phyloP scores from a whole-genome alignment of 2,888 invertebrate genomes.

The Coremacera marginata region DNA sequence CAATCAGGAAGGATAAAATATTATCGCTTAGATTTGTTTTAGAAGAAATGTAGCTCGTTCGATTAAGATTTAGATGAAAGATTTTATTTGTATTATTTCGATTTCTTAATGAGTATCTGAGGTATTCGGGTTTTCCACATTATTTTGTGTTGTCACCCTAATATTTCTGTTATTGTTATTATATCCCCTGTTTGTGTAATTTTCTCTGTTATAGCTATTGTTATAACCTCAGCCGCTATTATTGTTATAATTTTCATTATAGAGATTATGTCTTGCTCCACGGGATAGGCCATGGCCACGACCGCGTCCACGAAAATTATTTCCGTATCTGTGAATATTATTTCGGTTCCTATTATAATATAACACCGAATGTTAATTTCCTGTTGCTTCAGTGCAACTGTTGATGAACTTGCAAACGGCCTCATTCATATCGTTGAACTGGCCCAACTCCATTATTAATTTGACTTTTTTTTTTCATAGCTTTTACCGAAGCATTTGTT shows the following conservation, averaged over 20 bases:
- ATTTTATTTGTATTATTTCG: not conserved
- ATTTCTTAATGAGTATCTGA: not conserved
- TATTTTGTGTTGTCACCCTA: not conserved
- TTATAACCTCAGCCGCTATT: not conserved
- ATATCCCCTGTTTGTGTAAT: not conserved
- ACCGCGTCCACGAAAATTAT: not conserved
- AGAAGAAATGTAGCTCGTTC: not conserved
- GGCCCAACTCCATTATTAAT: not conserved
- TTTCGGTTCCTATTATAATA: not conserved
- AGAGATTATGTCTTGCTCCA: not conserved
- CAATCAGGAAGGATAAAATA: not conserved
- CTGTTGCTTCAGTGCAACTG: slow-evolving; percentile 5
- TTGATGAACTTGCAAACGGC: not conserved
- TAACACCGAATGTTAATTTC: not conserved
- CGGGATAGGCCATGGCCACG: not conserved
- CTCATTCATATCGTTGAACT: not conserved
- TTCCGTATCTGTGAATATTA: not conserved
- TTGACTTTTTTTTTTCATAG: not conserved
- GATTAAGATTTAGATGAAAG: not conserved
- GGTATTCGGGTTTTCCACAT: not conserved
- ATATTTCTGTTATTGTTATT: not conserved
- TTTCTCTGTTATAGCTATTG: not conserved
- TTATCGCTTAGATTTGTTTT: not conserved
- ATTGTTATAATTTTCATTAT: not conserved
- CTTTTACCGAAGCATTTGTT: too few species aligned